Evolutionary conservation across 2,113 vertebrate species (phyloP).

Genomic region (Malaclemys terrapin): DNA sequence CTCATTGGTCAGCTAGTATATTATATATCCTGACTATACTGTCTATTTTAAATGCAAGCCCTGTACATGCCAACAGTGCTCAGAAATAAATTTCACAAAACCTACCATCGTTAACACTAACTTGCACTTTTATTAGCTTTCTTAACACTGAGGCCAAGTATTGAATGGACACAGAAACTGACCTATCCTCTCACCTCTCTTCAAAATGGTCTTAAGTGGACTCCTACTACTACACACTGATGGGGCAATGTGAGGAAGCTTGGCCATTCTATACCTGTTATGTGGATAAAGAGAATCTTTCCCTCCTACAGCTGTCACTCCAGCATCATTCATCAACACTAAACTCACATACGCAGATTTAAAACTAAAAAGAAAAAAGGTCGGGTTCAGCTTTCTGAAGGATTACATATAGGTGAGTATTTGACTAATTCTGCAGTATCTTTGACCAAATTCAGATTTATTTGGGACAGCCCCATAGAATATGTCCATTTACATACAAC

Average conservation of each 20-base stretch:
- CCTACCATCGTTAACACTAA: neutral
- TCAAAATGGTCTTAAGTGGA: neutral
- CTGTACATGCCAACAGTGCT: neutral
- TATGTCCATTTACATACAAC: neutral
- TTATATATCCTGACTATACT: neutral
- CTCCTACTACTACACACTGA: neutral
- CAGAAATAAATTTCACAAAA: neutral
- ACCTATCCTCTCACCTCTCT: neutral
- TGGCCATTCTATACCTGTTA: neutral
- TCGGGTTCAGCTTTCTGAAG: neutral
- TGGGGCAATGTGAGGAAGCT: neutral
- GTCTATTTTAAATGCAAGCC: neutral
- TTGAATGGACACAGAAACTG: neutral
- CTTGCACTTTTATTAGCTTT: neutral
- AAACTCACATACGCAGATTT: neutral
- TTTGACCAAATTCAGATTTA: neutral
- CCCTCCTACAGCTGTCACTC: neutral
- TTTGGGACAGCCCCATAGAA: neutral
- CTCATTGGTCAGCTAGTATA: neutral
- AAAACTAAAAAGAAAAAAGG: neutral
- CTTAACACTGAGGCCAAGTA: neutral
- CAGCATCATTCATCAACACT: neutral
- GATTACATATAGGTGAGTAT: neutral
- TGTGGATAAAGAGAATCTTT: neutral
- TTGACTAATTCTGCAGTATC: neutral